Percentiles rank a stretch among this genome's conserved stretches.
phyloP scores from a whole-genome alignment of 2,888 invertebrate genomes.

The Amblyjoppa proteus region DNA sequence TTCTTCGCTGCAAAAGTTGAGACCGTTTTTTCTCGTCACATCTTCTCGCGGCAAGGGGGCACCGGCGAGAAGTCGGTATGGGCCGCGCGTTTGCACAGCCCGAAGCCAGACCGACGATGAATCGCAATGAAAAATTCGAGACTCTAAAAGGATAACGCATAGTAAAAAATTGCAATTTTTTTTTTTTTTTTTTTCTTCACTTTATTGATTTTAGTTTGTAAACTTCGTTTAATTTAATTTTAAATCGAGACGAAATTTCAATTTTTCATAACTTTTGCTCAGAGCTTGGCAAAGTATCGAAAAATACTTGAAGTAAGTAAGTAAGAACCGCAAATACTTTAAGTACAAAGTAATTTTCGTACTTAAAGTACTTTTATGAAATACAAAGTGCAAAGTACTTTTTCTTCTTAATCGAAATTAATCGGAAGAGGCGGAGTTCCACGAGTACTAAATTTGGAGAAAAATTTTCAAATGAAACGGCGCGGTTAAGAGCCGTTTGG shows the following conservation, averaged over 20 bases:
- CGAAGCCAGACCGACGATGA: slow-evolving; percentile 11
- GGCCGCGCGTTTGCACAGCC: slow-evolving; percentile 25
- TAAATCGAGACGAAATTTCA: background rate
- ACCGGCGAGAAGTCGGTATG: slow-evolving; percentile 37
- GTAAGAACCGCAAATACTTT: too few relatives aligned
- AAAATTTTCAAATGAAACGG: too few relatives aligned
- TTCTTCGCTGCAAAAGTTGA: slow-evolving; percentile 71
- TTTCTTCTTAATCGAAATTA: too few relatives aligned
- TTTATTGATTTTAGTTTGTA: background rate
- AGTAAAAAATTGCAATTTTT: background rate
- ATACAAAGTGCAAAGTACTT: too few relatives aligned
- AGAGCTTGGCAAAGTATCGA: too few relatives aligned
- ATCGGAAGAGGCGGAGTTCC: too few relatives aligned
- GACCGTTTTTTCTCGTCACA: slow-evolving; percentile 42
- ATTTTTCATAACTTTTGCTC: too few relatives aligned
- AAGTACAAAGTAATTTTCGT: too few relatives aligned
- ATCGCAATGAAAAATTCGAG: slow-evolving; percentile 18
- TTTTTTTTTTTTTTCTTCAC: background rate
- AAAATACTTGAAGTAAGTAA: too few relatives aligned
- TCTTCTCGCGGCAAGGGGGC: slow-evolving; percentile 21
- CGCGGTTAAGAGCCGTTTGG: too few relatives aligned
- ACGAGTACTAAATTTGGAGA: too few relatives aligned
- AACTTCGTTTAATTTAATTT: background rate
- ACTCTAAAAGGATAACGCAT: background rate
- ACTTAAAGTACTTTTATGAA: too few relatives aligned